phyloP scores from a whole-genome alignment of 2,888 invertebrate species.

The Sialis fuliginosa region DNA sequence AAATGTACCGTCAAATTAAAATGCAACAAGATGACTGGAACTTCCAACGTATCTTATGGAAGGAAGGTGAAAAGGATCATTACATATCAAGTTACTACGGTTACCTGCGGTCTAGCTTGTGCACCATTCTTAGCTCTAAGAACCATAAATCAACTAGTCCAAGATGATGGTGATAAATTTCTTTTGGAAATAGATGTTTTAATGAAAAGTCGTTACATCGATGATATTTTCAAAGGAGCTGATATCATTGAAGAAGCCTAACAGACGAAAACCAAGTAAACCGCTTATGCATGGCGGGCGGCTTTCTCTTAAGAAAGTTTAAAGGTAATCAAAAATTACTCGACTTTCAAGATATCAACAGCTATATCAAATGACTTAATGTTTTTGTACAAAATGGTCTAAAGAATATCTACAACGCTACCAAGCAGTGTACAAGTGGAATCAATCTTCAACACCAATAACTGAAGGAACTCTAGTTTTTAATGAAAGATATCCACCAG shows the following conservation, averaged over 20 bases:
- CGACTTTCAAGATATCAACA: background rate
- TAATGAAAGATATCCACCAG: background rate
- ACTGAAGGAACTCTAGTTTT: background rate
- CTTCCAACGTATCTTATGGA: background rate
- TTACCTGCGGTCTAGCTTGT: slow-evolving; percentile 9
- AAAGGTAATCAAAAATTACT: background rate
- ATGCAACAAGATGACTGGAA: background rate
- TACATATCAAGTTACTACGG: background rate
- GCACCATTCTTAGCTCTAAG: slow-evolving; percentile 10
- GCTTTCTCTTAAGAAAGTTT: background rate
- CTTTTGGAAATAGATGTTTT: background rate
- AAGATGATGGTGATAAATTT: background rate
- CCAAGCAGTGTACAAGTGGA: background rate
- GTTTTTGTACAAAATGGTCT: no score
- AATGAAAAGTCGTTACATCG: background rate
- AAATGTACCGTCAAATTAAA: slow-evolving; percentile 15
- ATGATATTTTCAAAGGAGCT: background rate
- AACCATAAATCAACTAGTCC: background rate
- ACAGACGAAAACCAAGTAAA: background rate
- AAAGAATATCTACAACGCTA: no score
- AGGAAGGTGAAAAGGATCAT: no score
- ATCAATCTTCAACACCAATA: background rate
- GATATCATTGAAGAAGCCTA: background rate
- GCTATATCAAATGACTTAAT: background rate
- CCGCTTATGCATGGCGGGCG: background rate